Evolutionary conservation across 2,888 invertebrate genomes (phyloP).

Genomic region (Cancer borealis): DNA sequence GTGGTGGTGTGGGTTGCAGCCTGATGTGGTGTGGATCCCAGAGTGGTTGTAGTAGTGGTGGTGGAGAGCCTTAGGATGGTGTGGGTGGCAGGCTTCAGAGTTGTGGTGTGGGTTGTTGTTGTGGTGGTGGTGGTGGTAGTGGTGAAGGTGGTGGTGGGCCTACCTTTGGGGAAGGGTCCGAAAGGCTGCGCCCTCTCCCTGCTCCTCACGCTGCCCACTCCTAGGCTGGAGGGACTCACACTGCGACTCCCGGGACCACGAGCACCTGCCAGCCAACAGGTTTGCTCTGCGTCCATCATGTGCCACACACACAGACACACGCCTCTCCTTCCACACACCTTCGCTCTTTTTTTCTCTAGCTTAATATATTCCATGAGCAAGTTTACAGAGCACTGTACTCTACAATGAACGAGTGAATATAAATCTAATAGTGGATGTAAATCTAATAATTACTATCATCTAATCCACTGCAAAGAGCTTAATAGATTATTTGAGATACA

Average conservation of each 20-base stretch:
- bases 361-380: neutral
- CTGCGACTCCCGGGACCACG: conserved; percentile 79
- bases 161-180: conserved; percentile 88
- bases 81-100: neutral
- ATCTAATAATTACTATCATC: neutral
- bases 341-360: neutral
- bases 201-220: conserved; percentile 60
- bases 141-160: conserved; percentile 9
- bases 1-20: neutral
- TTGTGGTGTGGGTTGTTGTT: neutral
- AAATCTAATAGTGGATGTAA: conserved; percentile 1
- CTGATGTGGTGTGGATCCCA: neutral
- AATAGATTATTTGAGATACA: neutral
- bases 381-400: neutral
- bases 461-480: neutral
- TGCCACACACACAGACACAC: conserved; percentile 30
- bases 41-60: neutral
- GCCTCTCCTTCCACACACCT: neutral
- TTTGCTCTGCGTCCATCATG: conserved; percentile 41
- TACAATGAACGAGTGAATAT: neutral
- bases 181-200: conserved; percentile 81
- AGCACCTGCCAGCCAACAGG: conserved; percentile 66
- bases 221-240: conserved; percentile 81
- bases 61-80: neutral
- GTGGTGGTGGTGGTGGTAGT: neutral